A percentile compares a stretch with the other conserved stretches of the same genome.
phyloP scores from a whole-genome alignment of 2,797 vertebrate species.

The Gouania willdenowi region DNA sequence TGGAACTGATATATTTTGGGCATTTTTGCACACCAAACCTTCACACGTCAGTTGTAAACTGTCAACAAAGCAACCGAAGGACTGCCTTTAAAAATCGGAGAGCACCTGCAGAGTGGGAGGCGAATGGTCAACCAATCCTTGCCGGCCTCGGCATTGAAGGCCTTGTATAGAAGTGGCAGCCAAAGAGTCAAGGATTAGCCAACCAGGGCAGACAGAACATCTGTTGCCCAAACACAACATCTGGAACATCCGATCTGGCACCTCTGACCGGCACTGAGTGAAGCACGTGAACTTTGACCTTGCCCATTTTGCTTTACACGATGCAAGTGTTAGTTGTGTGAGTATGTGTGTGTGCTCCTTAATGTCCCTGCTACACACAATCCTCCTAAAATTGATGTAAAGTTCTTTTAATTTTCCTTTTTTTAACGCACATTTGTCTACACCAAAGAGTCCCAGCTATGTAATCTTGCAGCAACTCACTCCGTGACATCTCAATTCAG shows the following conservation, averaged over 20 bases:
- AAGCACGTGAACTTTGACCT: conserved; percentile 51
- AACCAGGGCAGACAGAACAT: conserved; percentile 52
- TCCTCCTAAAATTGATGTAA: too few relatives aligned
- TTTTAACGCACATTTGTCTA: too few relatives aligned
- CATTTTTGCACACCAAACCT: too few relatives aligned
- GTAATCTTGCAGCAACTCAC: conserved; percentile 11
- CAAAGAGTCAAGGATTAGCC: conserved; percentile 19
- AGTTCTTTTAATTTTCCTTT: too few relatives aligned
- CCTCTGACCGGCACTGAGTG: conserved; percentile 28
- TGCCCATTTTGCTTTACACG: conserved; percentile 22
- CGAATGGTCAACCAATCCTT: conserved; percentile 25
- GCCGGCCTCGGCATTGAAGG: conserved; percentile 11
- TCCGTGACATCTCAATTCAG: conserved; percentile 15
- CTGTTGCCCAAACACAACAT: conserved; percentile 55
- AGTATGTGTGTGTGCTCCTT: too few relatives aligned
- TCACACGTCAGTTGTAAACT: too few relatives aligned
- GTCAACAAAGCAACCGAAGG: too few relatives aligned
- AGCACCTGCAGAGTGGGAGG: conserved; percentile 36
- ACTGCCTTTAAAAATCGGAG: too few relatives aligned
- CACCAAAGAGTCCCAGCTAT: too few relatives aligned
- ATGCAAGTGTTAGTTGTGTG: too few relatives aligned
- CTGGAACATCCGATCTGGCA: conserved; percentile 70
- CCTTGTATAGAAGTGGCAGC: conserved; percentile 15
- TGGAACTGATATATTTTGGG: too few relatives aligned
- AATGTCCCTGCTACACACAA: too few relatives aligned